Base-by-base conservation (phyloP, 2,888 invertebrate species). In the Siphonodentalium dalli region DNA sequence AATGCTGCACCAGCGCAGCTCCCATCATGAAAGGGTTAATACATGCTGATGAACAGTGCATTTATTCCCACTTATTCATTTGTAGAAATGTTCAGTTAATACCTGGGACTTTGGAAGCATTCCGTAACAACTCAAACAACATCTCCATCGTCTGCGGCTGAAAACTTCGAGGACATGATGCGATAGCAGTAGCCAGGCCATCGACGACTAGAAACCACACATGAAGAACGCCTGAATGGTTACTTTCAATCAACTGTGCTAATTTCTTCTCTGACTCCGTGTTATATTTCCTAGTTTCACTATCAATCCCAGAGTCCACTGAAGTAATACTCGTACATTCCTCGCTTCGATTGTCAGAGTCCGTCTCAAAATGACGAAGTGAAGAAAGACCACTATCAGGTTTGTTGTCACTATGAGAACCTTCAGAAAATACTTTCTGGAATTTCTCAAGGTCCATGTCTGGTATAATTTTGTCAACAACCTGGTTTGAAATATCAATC, bases 131-230 rank as follows among this genome's bases (percentile, higher is more conserved):
- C 72, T 91, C 90, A 75, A 94, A 93, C 31, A 95, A 84, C 0
- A 90, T 90, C 81, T 94, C 93, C 81, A 95, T 85, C 0, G 92
- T 89, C 37, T 90, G 90, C 21, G 93, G 90, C 79, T 93, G 93
- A 76, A 90, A 87, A 42, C 85, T 85, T 46, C 85, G 84, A 87
- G 65, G 92, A 88, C 69, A 94, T 72, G 90, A 88, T 40, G 92
- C 69, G 49, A 85, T 82, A 47, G 85, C 75, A 55, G 83, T 82
- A 24, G 82, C 82, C 57, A 85, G 72, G 0, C 93, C 95, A 81
- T 94, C 95, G 54, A 95, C 85, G 9, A 95, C 83, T 38, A 94
- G 86, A 74, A 91, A 93, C 92, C 93, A 82, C 1, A 95, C 92
- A 77, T 93, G 91, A 0, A 94, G 85, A 51, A 94, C 43, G 89